phyloP scores from a whole-genome alignment of 2,888 invertebrate genomes.

The Euproctis similis region DNA sequence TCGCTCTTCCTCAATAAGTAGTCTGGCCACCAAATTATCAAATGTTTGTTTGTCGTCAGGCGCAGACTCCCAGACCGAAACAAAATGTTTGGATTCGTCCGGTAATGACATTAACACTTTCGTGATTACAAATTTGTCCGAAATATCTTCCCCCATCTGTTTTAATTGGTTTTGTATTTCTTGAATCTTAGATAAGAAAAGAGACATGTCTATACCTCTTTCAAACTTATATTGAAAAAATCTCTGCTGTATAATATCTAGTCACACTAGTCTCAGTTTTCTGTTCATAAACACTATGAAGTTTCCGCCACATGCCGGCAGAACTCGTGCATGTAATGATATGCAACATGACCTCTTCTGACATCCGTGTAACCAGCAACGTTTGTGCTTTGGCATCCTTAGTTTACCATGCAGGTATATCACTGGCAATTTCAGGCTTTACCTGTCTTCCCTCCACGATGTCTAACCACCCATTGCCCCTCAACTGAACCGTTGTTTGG shows the following conservation, averaged over 20 bases:
- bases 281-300: conserved; percentile 24
- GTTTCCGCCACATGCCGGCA: conserved; percentile 19
- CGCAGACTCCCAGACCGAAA: neutral
- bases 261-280: conserved; percentile 26
- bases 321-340: conserved; percentile 7
- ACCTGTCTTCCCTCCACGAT: conserved; percentile 1
- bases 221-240: conserved; percentile 18
- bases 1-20: neutral
- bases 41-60: too few relatives aligned
- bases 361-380: conserved; percentile 14
- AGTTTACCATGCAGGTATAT: neutral
- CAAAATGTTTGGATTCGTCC: conserved; percentile 1
- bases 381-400: conserved; percentile 16
- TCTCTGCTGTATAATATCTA: conserved; percentile 26
- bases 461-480: conserved; percentile 3
- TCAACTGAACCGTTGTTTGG: conserved; percentile 1
- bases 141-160: neutral
- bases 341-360: conserved; percentile 13
- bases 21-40: neutral
- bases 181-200: neutral
- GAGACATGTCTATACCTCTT: conserved; percentile 1
- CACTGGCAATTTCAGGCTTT: conserved; percentile 3
- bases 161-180: too few relatives aligned
- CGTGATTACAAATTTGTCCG: too few relatives aligned
- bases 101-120: conserved; percentile 1